These are phyloP conservation scores for Dasypus novemcinctus DNA, from an alignment of 2,113 vertebrate species.

Conservation along the genomic window DNA sequence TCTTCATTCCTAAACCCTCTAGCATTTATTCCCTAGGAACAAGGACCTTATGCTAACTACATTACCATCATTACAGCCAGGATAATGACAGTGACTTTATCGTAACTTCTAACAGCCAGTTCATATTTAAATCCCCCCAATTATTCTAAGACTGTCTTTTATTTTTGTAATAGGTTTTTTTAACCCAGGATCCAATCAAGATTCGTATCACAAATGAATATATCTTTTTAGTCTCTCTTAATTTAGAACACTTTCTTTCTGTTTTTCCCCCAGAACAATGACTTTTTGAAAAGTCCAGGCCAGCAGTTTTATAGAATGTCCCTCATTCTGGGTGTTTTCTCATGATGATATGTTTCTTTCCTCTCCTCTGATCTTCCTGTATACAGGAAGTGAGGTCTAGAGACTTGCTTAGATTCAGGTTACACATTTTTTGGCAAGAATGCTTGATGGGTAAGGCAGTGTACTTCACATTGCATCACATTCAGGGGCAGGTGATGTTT, in stretches of 20 bases:
- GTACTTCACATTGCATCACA: not conserved
- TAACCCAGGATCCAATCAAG: not conserved
- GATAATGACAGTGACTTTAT: not conserved
- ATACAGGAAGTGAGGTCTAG: not conserved
- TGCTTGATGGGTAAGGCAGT: not conserved
- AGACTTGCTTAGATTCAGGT: not conserved
- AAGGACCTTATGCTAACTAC: not conserved
- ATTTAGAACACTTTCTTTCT: not conserved
- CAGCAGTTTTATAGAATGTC: not conserved
- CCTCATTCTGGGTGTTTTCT: not conserved
- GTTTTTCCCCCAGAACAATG: not conserved
- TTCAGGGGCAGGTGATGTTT: not conserved
- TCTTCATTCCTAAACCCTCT: not conserved
- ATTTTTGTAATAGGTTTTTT: not conserved
- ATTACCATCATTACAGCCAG: not conserved
- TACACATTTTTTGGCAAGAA: not conserved
- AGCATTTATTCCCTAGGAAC: not conserved
- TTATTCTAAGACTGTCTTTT: conserved; percentile 15
- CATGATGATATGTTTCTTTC: not conserved
- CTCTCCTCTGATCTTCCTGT: not conserved
- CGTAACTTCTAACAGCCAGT: not conserved
- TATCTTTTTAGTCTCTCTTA: not conserved
- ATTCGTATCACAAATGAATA: not conserved
- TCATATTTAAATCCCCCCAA: not conserved
- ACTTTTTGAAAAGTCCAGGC: conserved; percentile 10